Percentiles rank a stretch among this genome's conserved stretches.
These are phyloP conservation scores for Hypanus sabinus DNA, from an alignment of 2,113 vertebrate genomes.

Conservation along the genomic window DNA sequence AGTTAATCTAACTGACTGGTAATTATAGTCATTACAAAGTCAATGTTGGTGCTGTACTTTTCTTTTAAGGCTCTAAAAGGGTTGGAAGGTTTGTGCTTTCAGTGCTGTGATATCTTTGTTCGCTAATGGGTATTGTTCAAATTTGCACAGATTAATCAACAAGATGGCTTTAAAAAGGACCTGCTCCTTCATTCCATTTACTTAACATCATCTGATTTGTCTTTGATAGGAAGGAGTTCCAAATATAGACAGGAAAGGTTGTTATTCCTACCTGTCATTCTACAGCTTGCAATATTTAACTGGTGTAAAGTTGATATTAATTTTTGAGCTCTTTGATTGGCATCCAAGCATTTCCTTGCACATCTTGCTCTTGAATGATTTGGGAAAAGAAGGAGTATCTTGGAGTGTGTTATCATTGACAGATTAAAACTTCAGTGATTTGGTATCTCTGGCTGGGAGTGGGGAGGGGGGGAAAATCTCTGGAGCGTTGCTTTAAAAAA, in stretches of 20 bases:
- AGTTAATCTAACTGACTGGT: constrained; percentile 25
- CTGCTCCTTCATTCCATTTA: constrained; percentile 5
- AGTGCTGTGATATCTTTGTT: constrained; percentile 30
- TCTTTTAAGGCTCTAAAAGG: constrained; percentile 17
- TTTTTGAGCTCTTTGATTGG: neutral
- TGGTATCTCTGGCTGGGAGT: neutral
- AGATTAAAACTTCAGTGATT: neutral
- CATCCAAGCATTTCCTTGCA: neutral
- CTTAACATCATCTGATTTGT: neutral
- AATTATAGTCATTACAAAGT: constrained; percentile 30
- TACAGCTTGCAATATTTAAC: neutral
- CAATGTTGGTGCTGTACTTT: constrained; percentile 27
- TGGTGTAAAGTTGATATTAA: neutral
- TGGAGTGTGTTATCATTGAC: neutral
- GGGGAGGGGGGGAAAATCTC: neutral
- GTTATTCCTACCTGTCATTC: neutral
- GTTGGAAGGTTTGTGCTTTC: constrained; percentile 16
- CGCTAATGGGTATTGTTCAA: constrained; percentile 4
- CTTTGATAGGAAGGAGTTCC: neutral
- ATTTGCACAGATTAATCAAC: constrained; percentile 9
- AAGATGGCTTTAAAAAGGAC: neutral
- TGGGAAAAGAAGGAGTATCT: neutral
- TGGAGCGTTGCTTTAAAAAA: neutral
- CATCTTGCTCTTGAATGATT: neutral
- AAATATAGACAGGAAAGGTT: neutral